Conservation (phyloP, 2,797 vertebrate genomes). For the Cichlasoma orientale region DNA sequence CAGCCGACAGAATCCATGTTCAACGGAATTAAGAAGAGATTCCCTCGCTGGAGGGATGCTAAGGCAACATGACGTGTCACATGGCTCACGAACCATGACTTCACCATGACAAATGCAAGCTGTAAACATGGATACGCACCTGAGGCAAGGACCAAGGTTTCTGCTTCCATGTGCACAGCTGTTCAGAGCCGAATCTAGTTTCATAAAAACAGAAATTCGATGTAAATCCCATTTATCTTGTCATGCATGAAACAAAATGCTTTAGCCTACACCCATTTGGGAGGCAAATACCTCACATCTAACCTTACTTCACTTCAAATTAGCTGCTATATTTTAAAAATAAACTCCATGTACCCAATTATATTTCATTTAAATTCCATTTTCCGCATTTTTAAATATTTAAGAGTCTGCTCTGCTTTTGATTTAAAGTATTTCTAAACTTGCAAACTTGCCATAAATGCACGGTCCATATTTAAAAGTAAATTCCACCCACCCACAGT, state of each 20-base stretch:
- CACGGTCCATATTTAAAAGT: constrained; percentile 41
- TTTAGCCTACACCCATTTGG: constrained; percentile 3
- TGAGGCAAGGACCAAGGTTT: constrained; percentile 1
- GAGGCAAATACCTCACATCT: constrained; percentile 24
- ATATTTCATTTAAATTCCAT: background rate
- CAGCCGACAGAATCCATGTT: constrained; percentile 9
- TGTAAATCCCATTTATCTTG: constrained; percentile 14
- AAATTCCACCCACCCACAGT: constrained; percentile 19
- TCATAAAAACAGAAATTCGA: background rate
- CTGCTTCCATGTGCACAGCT: background rate
- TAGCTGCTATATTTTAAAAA: background rate
- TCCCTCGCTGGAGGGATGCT: background rate
- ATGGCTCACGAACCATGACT: constrained; percentile 9
- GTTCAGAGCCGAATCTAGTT: background rate
- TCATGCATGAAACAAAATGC: background rate
- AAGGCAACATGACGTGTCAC: background rate
- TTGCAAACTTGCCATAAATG: background rate
- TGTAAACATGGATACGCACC: constrained; percentile 18
- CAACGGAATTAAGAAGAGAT: constrained; percentile 3
- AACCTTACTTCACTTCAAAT: constrained; percentile 14
- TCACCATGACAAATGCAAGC: constrained; percentile 9
- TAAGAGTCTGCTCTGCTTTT: background rate
- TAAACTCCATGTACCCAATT: background rate
- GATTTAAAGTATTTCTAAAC: constrained; percentile 12
- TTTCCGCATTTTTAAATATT: constrained; percentile 13